Percentiles rank a stretch among this genome's conserved stretches.
phyloP scores from a whole-genome alignment of 2,113 vertebrate species.

The Rallus limicola region DNA sequence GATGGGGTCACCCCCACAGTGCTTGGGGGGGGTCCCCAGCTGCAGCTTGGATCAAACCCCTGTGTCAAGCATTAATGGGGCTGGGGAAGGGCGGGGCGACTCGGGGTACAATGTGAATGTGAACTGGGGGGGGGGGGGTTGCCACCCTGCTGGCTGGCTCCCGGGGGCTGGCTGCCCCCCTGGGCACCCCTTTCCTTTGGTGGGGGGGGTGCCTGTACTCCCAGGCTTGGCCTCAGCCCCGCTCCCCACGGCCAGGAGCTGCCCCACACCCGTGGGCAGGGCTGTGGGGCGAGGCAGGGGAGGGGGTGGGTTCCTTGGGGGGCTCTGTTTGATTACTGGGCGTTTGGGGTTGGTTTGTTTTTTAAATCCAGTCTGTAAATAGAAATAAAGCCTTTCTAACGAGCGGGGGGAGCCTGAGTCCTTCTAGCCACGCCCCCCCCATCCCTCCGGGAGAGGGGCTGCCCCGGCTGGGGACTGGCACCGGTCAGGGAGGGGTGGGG shows the following conservation, averaged over 20 bases:
- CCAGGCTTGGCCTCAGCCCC: background rate
- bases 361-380: slow-evolving; percentile 35
- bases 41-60: background rate
- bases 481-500: too few species aligned
- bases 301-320: background rate
- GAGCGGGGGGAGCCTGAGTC: background rate
- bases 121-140: too few species aligned
- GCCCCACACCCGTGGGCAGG: background rate
- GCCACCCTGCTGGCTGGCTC: background rate
- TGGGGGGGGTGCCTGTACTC: background rate
- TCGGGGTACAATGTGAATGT: background rate
- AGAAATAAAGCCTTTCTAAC: slow-evolving; percentile 52
- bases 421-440: background rate
- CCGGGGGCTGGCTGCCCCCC: background rate
- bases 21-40: rapidly evolving
- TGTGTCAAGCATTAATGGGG: background rate
- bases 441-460: rapidly evolving
- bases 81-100: background rate
- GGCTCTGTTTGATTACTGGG: too few species aligned
- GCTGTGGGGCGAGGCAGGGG: background rate
- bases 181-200: rapidly evolving
- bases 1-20: background rate
- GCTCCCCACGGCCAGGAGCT: background rate
- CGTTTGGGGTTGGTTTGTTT: background rate
- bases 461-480: rapidly evolving